These are phyloP conservation scores for Heliconius hermathena DNA, from an alignment of 1,140 invertebrate species.

Conservation along the genomic window DNA sequence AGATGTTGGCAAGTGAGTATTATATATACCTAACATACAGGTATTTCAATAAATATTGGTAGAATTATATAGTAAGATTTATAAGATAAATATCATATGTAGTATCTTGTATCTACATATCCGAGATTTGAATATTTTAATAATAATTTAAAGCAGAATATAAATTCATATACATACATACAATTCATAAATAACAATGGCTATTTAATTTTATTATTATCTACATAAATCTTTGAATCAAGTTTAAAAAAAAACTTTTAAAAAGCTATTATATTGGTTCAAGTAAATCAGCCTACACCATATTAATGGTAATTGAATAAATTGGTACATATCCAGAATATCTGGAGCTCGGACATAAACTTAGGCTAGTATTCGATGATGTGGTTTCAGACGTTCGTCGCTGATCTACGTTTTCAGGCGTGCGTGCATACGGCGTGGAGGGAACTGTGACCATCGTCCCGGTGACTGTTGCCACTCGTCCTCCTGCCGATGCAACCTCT, in stretches of 20 bases:
- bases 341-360: slow-evolving; percentile 50
- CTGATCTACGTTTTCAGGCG: slow-evolving; percentile 93
- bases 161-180: too few relatives aligned
- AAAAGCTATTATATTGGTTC: too few relatives aligned
- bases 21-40: not conserved
- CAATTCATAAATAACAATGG: too few relatives aligned
- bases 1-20: slow-evolving; percentile 73
- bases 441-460: slow-evolving; percentile 92
- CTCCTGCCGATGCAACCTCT: slow-evolving; percentile 94
- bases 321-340: slow-evolving; percentile 7
- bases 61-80: too few relatives aligned
- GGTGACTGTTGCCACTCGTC: slow-evolving; percentile 93
- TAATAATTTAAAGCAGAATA: too few relatives aligned
- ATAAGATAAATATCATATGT: too few relatives aligned
- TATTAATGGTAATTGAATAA: not conserved
- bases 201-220: too few relatives aligned
- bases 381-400: slow-evolving; percentile 90
- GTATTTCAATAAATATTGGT: too few relatives aligned
- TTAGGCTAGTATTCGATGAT: slow-evolving; percentile 78
- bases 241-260: too few relatives aligned
- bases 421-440: slow-evolving; percentile 90
- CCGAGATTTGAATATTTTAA: too few relatives aligned
- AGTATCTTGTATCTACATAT: too few relatives aligned
- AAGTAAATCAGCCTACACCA: not conserved
- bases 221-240: too few relatives aligned